phyloP scores from a whole-genome alignment of 1,140 invertebrate species.

The Lanistes nyassanus region DNA sequence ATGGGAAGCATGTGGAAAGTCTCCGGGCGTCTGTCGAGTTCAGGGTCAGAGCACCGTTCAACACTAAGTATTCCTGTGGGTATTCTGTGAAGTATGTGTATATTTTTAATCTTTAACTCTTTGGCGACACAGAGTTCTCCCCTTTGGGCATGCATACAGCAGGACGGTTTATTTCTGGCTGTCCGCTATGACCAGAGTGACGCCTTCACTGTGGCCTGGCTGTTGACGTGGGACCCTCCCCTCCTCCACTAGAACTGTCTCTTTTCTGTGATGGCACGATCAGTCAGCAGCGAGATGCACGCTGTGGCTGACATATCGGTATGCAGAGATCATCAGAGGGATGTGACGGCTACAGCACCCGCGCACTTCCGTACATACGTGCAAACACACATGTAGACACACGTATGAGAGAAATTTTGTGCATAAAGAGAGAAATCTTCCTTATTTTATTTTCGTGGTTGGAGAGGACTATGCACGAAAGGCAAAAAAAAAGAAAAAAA shows the following conservation, averaged over 20 bases:
- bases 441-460: too few species aligned
- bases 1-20: neutral
- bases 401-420: neutral
- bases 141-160: neutral
- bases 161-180: too few species aligned
- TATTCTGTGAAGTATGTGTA: neutral
- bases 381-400: neutral
- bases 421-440: too few species aligned
- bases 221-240: neutral
- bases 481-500: too few species aligned
- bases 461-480: too few species aligned
- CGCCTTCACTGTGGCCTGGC: neutral
- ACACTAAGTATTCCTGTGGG: neutral
- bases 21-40: neutral
- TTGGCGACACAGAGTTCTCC: neutral
- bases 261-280: neutral
- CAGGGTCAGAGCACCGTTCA: neutral
- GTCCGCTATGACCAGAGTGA: too few species aligned
- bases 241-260: neutral
- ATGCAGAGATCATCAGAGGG: neutral
- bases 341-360: neutral
- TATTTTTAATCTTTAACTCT: neutral
- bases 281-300: neutral
- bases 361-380: too few species aligned
- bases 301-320: neutral